A percentile compares a stretch with the other conserved stretches of the same genome.
These are phyloP conservation scores for Catocala nupta DNA, from an alignment of 2,888 invertebrate genomes.

Conservation along the genomic window DNA sequence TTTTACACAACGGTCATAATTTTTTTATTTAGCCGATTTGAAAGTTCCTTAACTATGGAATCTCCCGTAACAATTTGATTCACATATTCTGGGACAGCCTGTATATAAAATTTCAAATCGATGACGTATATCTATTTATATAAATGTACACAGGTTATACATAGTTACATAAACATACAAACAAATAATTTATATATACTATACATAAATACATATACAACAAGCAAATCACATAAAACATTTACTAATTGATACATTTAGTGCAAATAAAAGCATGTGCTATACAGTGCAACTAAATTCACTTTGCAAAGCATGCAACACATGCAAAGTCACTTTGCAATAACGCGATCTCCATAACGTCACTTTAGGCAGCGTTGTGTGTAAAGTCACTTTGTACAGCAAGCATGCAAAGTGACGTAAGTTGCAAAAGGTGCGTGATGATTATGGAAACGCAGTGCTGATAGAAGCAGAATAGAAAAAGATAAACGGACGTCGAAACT, in stretches of 20 bases:
- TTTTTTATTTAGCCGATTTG: no score
- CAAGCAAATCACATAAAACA: slow-evolving; percentile 2
- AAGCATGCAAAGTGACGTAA: slow-evolving; percentile 20
- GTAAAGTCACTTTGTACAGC: slow-evolving; percentile 14
- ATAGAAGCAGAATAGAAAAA: slow-evolving; percentile 57
- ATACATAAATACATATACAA: slow-evolving; percentile 6
- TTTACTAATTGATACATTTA: slow-evolving; percentile 17
- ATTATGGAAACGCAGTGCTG: slow-evolving; percentile 82
- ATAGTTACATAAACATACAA: slow-evolving; percentile 5
- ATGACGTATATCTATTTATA: neutral
- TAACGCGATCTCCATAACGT: neutral
- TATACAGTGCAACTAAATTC: slow-evolving; percentile 43
- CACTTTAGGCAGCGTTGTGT: slow-evolving; percentile 1
- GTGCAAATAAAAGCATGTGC: slow-evolving; percentile 55
- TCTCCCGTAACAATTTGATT: no score
- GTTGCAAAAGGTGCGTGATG: slow-evolving; percentile 75
- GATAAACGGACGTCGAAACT: slow-evolving; percentile 56
- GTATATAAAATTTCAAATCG: no score
- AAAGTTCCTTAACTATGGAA: no score
- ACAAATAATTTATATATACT: slow-evolving; percentile 1
- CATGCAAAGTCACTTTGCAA: neutral
- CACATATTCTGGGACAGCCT: no score
- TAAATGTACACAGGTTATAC: neutral
- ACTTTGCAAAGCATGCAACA: slow-evolving; percentile 7
- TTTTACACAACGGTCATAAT: no score